Evolutionary conservation across 2,888 invertebrate species (phyloP).

Genomic region (Ichneumoninae sp.): DNA sequence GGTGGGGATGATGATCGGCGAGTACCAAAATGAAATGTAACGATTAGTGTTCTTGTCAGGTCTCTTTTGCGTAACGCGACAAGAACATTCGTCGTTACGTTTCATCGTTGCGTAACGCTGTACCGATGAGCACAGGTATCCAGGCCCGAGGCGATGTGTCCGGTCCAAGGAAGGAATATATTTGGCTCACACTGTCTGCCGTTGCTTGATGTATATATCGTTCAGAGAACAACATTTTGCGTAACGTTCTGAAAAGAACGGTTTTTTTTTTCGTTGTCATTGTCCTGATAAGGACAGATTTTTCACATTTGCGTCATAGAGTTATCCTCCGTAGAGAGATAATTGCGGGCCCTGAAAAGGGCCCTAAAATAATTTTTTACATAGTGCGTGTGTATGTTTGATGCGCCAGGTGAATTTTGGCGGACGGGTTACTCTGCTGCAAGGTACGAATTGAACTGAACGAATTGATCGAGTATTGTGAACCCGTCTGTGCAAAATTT

Average conservation of each 20-base stretch:
- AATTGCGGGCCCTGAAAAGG: slow-evolving; percentile 81
- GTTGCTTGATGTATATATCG: slow-evolving; percentile 30
- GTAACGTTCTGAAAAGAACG: slow-evolving; percentile 59
- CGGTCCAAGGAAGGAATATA: background rate
- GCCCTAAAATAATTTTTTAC: slow-evolving; percentile 74
- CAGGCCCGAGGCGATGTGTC: background rate
- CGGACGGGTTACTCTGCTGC: slow-evolving; percentile 32
- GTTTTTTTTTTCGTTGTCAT: slow-evolving; percentile 34
- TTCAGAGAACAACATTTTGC: slow-evolving; percentile 67
- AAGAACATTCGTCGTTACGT: slow-evolving; percentile 49
- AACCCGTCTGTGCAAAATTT: slow-evolving; percentile 30
- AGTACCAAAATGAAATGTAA: slow-evolving; percentile 1
- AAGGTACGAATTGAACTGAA: slow-evolving; percentile 29
- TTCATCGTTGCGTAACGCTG: slow-evolving; percentile 46
- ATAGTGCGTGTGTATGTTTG: slow-evolving; percentile 41
- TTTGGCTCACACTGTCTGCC: slow-evolving; percentile 16
- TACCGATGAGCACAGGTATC: slow-evolving; percentile 57
- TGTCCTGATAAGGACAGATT: slow-evolving; percentile 71
- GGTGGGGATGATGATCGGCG: background rate
- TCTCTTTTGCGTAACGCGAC: slow-evolving; percentile 22
- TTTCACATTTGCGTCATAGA: slow-evolving; percentile 56
- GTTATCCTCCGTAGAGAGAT: slow-evolving; percentile 68
- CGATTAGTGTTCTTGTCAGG: background rate
- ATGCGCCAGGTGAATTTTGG: slow-evolving; percentile 25
- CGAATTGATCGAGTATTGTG: slow-evolving; percentile 1